phyloP scores from a whole-genome alignment of 1,140 invertebrate genomes.

The Calephelis virginiensis region DNA sequence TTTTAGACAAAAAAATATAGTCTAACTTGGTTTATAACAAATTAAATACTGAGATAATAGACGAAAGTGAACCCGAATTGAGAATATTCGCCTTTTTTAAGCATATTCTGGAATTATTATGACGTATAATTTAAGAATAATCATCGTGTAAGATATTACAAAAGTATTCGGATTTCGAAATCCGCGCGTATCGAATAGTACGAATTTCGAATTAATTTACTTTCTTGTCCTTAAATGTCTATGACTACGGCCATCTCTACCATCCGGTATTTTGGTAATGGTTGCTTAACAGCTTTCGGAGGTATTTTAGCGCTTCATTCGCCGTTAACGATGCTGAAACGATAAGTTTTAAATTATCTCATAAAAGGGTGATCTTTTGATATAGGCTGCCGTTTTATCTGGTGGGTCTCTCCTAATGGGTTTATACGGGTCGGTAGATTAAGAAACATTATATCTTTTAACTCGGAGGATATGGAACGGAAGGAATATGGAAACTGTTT shows the following conservation, averaged over 20 bases:
- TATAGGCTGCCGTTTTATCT: conserved; percentile 7
- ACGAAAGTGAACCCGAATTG: too few relatives aligned
- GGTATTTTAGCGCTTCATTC: conserved; percentile 24
- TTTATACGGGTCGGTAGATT: conserved; percentile 5
- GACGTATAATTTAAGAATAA: too few relatives aligned
- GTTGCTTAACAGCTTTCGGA: conserved; percentile 48
- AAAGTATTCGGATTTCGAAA: too few relatives aligned
- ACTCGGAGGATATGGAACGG: not conserved
- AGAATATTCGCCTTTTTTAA: too few relatives aligned
- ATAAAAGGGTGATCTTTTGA: conserved; percentile 16
- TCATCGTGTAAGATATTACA: too few relatives aligned
- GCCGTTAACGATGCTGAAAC: conserved; percentile 47
- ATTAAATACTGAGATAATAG: too few relatives aligned
- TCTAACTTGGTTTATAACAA: too few relatives aligned
- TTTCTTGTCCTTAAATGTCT: not conserved
- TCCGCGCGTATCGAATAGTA: too few relatives aligned
- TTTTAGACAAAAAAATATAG: too few relatives aligned
- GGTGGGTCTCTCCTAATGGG: conserved; percentile 3
- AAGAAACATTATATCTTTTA: conserved; percentile 11
- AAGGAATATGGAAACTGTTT: not conserved
- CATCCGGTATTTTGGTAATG: conserved; percentile 45
- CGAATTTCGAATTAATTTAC: too few relatives aligned
- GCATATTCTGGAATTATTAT: too few relatives aligned
- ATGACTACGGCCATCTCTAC: not conserved
- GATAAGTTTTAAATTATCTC: conserved; percentile 31